Base-by-base conservation (phyloP, 2,113 vertebrate species). In the Tetrax tetrax region DNA sequence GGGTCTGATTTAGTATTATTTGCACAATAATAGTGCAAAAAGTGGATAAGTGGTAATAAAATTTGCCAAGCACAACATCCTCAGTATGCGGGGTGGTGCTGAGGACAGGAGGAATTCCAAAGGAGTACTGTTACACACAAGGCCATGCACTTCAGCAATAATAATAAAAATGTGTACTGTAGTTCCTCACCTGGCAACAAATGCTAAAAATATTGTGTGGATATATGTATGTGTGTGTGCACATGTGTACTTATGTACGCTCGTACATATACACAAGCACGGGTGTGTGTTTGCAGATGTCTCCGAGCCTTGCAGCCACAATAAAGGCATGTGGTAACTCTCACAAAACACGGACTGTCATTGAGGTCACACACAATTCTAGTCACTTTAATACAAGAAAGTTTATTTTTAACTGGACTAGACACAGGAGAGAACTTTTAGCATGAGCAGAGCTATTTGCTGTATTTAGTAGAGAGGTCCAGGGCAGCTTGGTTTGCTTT, bases 231-330 rank as follows among this genome's bases (percentile, higher is more conserved):
- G 19, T 25, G 24, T 27, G 25, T 35, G 43, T 29, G 24, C 37
- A n/a, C 7, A 5, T 4, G 16, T 37, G 6, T 45, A 22, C 24
- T 35, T 83, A 24, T 1, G 5, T 9, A 14, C 3, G 6, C 16
- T 33, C 45, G 14, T 28, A 60, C 9, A 12, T 6, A n/a, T 17
- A 47, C 13, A 60, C 33, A 72, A 33, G 11, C 12, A 48, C 3
- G 8, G 8, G 1, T 28, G 17, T 13, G 18, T 12, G n/a, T n/a
- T 79, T 72, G 53, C 25, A 80, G n/a, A 24, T 10, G 10, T 41
- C 78, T 85, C 51, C 65, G 54, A 10, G 13, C 3, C 47, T 57
- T 59, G 28, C 74, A 87, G 14, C 16, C 65, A 65, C 4, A 7
- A 56, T 24, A 74, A 79, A 76, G 57, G 22, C 37, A 64, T 87